phyloP scores from a whole-genome alignment of 1,140 invertebrate genomes.

The Hypsibius dujardini region DNA sequence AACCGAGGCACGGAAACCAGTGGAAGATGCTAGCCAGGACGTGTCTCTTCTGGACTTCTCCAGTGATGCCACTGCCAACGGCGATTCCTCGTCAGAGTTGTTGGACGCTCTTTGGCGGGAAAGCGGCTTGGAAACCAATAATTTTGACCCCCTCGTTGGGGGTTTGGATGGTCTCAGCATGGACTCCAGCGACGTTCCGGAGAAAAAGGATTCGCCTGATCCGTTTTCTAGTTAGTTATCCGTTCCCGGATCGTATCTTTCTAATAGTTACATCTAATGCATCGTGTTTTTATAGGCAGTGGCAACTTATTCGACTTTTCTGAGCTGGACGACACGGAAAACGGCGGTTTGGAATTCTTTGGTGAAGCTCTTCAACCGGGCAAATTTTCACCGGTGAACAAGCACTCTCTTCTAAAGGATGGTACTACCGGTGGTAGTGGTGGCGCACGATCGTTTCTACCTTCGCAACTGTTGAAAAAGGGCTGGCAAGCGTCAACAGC shows the following conservation, averaged over 20 bases:
- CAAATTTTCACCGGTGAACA: not conserved
- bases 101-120: not conserved
- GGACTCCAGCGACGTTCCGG: not conserved
- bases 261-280: not conserved
- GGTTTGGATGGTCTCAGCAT: conserved; percentile 3
- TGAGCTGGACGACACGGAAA: conserved; percentile 12
- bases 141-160: not conserved
- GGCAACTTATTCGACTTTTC: conserved; percentile 7
- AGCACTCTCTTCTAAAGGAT: not conserved
- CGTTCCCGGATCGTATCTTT: not conserved
- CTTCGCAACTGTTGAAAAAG: conserved; percentile 14
- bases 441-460: conserved; percentile 1
- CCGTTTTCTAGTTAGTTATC: not conserved
- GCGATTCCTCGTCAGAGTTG: not conserved
- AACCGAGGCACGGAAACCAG: too few relatives aligned
- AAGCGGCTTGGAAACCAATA: conserved; percentile 8
- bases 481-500: not conserved
- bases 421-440: not conserved
- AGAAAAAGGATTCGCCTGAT: conserved; percentile 4
- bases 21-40: not conserved
- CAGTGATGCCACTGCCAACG: conserved; percentile 2
- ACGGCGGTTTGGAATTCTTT: not conserved
- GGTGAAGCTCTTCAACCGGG: not conserved
- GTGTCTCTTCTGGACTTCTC: conserved; percentile 9
- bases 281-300: not conserved